phyloP scores from a whole-genome alignment of 1,140 invertebrate genomes.

The Phortica variegata region DNA sequence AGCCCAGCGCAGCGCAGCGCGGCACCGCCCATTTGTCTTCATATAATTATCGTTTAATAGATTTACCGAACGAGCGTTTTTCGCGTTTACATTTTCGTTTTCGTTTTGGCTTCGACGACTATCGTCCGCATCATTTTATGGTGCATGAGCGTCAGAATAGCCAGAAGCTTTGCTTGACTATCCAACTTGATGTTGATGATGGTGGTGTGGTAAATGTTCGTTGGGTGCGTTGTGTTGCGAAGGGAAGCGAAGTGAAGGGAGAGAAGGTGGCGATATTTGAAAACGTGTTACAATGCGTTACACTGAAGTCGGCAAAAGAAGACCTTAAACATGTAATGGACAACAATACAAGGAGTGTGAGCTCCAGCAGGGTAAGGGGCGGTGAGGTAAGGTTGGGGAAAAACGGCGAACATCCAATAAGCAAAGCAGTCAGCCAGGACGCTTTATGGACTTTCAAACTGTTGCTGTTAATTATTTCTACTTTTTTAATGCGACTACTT shows the following conservation, averaged over 20 bases:
- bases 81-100: constrained; percentile 43
- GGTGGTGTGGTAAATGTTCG: no score
- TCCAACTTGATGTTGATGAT: no score
- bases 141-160: no score
- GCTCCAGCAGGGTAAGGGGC: constrained; percentile 1
- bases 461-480: constrained; percentile 54
- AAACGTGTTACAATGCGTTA: constrained; percentile 26
- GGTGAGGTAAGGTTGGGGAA: not conserved
- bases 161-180: no score
- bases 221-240: constrained; percentile 10
- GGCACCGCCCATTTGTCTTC: constrained; percentile 44
- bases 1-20: not conserved
- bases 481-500: constrained; percentile 51
- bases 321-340: no score
- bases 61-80: constrained; percentile 48
- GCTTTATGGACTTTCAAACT: constrained; percentile 55
- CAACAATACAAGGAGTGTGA: no score
- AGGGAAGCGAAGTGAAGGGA: constrained; percentile 14
- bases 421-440: constrained; percentile 26
- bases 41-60: constrained; percentile 55
- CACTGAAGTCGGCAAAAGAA: no score
- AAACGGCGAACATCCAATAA: constrained; percentile 2
- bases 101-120: constrained; percentile 18
- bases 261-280: constrained; percentile 13
- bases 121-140: not conserved